Conservation (phyloP, 2,888 invertebrate species). For the Polymixis flavicincta region DNA sequence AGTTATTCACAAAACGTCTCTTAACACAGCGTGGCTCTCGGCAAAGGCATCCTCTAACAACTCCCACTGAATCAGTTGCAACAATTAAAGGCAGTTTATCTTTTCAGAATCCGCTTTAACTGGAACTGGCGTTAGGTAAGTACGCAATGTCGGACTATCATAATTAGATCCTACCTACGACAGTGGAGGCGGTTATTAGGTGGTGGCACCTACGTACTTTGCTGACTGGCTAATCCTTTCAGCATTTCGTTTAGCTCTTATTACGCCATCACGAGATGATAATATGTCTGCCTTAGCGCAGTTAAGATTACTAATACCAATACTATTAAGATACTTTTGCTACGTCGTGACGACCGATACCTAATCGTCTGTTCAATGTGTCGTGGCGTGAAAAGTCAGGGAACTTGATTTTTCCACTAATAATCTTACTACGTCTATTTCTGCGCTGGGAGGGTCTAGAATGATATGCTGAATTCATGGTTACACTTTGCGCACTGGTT, state of each 20-base stretch:
- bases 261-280: neutral
- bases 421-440: too few relatives aligned
- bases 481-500: too few relatives aligned
- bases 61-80: neutral
- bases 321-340: neutral
- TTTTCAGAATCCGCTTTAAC: too few relatives aligned
- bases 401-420: too few relatives aligned
- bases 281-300: neutral
- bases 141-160: neutral
- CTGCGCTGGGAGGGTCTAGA: too few relatives aligned
- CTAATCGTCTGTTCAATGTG: too few relatives aligned
- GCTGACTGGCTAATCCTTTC: neutral
- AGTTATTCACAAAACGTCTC: neutral
- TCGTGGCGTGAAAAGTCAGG: neutral
- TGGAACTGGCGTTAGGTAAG: neutral
- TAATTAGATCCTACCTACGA: neutral
- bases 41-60: neutral
- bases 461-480: too few relatives aligned
- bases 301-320: neutral
- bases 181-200: neutral
- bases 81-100: neutral
- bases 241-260: neutral
- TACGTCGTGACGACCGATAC: too few relatives aligned
- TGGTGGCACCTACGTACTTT: neutral
- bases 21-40: too few relatives aligned